Base-by-base conservation (phyloP, 2,797 vertebrate species). In the Dipus sagitta region DNA sequence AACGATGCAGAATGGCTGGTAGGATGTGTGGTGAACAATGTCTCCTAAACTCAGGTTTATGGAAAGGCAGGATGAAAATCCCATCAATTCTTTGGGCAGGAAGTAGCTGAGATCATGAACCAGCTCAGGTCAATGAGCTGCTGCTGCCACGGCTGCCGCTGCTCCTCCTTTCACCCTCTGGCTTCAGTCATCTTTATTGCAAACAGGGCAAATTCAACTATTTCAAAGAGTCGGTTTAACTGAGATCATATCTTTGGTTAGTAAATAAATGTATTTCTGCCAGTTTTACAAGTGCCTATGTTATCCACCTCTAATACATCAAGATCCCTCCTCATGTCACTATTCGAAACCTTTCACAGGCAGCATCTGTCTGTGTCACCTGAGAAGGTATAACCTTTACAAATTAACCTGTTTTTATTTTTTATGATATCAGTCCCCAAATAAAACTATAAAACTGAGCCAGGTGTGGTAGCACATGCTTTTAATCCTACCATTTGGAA, bases 1-100 rank as follows among this genome's bases (percentile, higher is more conserved):
- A 94, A 97, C 23, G 98, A 99, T 96, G 99, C 99, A 23, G 99
- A 99, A 26, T 38, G 99, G 96, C 96, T 99, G 97, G 98, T 98
- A 98, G 99, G 96, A 98, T 26, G 98, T 76, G 1, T 32, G 20
- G 30, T 21, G 12, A 52, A 15, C 21, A 21, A 13, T 2, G 2
- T 54, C 34, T 68, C 34, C 1, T 60, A 0, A 9, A 54, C n/a
- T 67, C 62, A n/a, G 20, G 3, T 7, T 3, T 15, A 32, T 47
- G 26, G 62, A 38, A 81, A 70, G 13, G 7, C 3, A 23, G 54
- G 10, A 74, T 11, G 24, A 52, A 47, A 60, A 17, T 21, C 42
- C 28, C 12, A 28, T 12, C 42, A 6, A 64, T 28, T 15, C 47
- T 42, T 28, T 42, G 28, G 21, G 26, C 15, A 30, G 47, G 67